Evolutionary conservation across 2,113 vertebrate species (phyloP).

Genomic region (Calyptomena viridis): DNA sequence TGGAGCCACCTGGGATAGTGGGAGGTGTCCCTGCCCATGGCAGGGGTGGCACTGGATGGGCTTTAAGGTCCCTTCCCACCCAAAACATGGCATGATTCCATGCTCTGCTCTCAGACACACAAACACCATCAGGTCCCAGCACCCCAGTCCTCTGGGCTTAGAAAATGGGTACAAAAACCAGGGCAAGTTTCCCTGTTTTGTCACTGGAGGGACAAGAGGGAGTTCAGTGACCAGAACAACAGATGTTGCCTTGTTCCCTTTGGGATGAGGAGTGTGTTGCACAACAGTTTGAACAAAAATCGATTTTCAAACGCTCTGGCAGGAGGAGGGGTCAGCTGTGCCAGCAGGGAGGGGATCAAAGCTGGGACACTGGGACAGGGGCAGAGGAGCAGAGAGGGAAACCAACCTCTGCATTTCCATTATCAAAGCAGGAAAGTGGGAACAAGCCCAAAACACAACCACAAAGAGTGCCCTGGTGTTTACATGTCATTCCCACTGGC

Average conservation of each 20-base stretch:
- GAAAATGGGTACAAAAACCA: neutral
- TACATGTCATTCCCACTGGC: fast-evolving
- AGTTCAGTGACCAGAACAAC: neutral
- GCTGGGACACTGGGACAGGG: neutral
- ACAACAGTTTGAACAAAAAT: neutral
- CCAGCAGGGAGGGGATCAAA: neutral
- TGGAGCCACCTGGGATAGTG: neutral
- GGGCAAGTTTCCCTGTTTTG: neutral
- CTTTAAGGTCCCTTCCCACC: neutral
- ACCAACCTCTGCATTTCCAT: neutral
- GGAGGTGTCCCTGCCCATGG: neutral
- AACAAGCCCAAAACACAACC: neutral
- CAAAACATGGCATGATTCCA: neutral
- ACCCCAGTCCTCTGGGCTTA: neutral
- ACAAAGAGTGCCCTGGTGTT: neutral
- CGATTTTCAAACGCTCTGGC: neutral
- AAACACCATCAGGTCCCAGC: neutral
- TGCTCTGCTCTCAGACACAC: neutral
- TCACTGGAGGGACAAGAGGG: neutral
- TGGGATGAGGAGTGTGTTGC: fast-evolving
- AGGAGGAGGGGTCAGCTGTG: neutral
- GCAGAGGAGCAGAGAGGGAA: neutral
- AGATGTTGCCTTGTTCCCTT: neutral
- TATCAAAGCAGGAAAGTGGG: neutral
- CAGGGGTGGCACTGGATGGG: neutral